These are phyloP conservation scores for Pseudomyrmex flavicornis DNA, from an alignment of 1,140 invertebrate species.

Conservation along the genomic window DNA sequence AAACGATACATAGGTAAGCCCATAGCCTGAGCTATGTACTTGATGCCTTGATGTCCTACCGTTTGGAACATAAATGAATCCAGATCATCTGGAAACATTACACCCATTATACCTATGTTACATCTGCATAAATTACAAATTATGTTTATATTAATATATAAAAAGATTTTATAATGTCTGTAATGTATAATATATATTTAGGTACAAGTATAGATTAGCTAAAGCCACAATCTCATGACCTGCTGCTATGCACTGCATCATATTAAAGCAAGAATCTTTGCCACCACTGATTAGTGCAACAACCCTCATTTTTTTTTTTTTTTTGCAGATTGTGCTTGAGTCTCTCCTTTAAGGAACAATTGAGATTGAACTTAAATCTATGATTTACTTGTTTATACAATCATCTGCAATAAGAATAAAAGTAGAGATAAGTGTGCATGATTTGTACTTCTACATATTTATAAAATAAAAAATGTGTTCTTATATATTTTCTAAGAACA, in stretches of 20 bases:
- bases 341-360: slow-evolving; percentile 52
- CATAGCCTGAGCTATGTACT: slow-evolving; percentile 97
- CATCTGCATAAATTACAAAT: slow-evolving; percentile 46
- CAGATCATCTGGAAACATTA: slow-evolving; percentile 91
- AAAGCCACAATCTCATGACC: slow-evolving; percentile 98
- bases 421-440: slow-evolving; percentile 32
- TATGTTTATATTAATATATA: slow-evolving; percentile 28
- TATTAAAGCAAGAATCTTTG: slow-evolving; percentile 99
- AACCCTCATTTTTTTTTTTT: slow-evolving; percentile 91
- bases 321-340: slow-evolving; percentile 47
- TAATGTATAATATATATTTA: not conserved
- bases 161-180: not conserved
- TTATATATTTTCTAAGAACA: too few species aligned
- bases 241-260: slow-evolving; percentile 98
- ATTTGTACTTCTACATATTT: too few species aligned
- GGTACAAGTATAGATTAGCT: slow-evolving; percentile 91
- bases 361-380: slow-evolving; percentile 54
- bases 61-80: slow-evolving; percentile 99
- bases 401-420: slow-evolving; percentile 78
- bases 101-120: slow-evolving; percentile 39
- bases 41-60: slow-evolving; percentile 97
- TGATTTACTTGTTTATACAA: slow-evolving; percentile 72
- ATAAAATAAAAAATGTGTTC: too few species aligned
- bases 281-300: slow-evolving; percentile 97
- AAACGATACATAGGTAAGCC: slow-evolving; percentile 95